Evolutionary conservation across 2,797 vertebrate genomes (phyloP), one percentile per base, ranked within the genome.

Genomic region (Scolopax bukidnonensis): DNA sequence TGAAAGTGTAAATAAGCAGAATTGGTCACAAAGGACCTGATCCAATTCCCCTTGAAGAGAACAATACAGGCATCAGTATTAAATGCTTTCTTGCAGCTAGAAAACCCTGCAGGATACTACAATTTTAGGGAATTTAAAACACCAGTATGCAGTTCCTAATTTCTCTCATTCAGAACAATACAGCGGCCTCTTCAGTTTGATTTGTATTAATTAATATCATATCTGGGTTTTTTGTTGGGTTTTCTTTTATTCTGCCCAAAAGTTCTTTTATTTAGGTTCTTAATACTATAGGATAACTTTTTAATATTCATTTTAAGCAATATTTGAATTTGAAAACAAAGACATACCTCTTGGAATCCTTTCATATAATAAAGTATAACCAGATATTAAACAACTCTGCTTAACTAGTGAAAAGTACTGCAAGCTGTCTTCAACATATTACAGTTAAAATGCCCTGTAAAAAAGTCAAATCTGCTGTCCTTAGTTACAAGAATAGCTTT

Each of bases 291-390:
- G n/a, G 74, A 25, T 68, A 74, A 61, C 20, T 61, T 70, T 87
- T 89, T 47, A 41, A 54, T 80, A 77, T 32, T 70, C 1, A 41
- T 75, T 90, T 91, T 50, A 93, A 92, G 74, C 64, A 90, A 47
- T 92, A 90, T 65, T 70, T 77, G 45, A 56, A 84, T 76, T 86
- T 60, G 43, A 88, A 91, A 96, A 80, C 14, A 76, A 57, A 93
- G 78, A 6, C 15, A 75, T 91, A 57, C 64, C 10, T 81, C 69
- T 80, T 41, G 23, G 43, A 77, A 79, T 82, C 41, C 33, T 83
- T 79, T 92, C n/a, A 25, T 84, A 15, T 33, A 56, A 53, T 50
- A 69, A 82, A 36, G 20, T 56, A 71, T 83, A 71, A 10, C 9
- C 25, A 64, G 30, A 68, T 71, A 80, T 20, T 65, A 67, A 93